These are phyloP conservation scores for Chinchilla lanigera DNA, from an alignment of 2,113 vertebrate genomes.

Conservation along the genomic window DNA sequence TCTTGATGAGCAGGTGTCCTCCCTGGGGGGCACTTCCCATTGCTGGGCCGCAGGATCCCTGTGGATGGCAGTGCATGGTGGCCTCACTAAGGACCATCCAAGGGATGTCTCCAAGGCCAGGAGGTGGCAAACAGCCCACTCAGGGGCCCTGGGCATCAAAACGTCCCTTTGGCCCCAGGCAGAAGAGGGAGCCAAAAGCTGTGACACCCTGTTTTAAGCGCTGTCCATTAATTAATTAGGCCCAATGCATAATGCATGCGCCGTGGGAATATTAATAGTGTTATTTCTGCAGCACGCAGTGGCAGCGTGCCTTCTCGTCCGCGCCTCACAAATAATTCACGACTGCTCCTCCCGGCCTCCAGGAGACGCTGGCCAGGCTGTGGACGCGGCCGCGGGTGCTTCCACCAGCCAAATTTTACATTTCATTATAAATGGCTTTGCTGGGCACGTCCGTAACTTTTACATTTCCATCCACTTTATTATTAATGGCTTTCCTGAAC, in stretches of 20 bases:
- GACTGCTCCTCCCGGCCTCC: conserved; percentile 71
- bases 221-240: conserved; percentile 80
- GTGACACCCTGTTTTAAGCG: conserved; percentile 50
- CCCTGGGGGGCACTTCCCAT: neutral
- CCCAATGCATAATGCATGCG: conserved; percentile 80
- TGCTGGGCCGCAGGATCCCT: too few relatives aligned
- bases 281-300: conserved; percentile 68
- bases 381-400: conserved; percentile 43
- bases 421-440: conserved; percentile 87
- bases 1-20: neutral
- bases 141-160: accelerated
- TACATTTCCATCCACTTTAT: conserved; percentile 87
- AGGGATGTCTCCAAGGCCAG: neutral
- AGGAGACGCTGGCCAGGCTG: conserved; percentile 81
- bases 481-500: conserved; percentile 89
- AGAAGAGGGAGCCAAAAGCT: conserved; percentile 5
- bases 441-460: conserved; percentile 83
- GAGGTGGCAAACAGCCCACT: neutral
- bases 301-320: conserved; percentile 84
- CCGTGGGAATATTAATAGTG: conserved; percentile 77
- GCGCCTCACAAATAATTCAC: conserved; percentile 84
- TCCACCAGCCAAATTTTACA: conserved; percentile 84
- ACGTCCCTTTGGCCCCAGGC: neutral
- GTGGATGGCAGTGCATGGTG: accelerated
- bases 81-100: neutral